Percentiles rank a stretch among this genome's conserved stretches.
Conservation (phyloP, 2,888 invertebrate genomes). For the Scaptomyza reducta region DNA sequence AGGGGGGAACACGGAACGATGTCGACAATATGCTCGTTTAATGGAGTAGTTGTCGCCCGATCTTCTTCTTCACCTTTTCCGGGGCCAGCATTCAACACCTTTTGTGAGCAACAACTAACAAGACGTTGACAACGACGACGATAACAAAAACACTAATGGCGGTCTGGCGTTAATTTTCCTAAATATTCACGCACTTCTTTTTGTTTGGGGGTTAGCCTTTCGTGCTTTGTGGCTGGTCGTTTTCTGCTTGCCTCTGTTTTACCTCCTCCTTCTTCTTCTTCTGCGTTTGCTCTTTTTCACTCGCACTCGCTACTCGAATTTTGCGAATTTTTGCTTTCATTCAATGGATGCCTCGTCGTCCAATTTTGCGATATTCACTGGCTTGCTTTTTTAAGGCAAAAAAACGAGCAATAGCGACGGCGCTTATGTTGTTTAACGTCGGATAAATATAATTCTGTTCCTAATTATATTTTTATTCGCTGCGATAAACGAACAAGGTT, state of each 20-base stretch:
- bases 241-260: constrained; percentile 51
- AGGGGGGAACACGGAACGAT: constrained; percentile 35
- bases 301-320: constrained; percentile 56
- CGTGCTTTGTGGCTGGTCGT: constrained; percentile 68
- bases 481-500: constrained; percentile 62
- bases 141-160: constrained; percentile 66
- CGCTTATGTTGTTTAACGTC: constrained; percentile 50
- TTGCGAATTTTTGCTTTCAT: constrained; percentile 61
- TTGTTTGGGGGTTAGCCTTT: constrained; percentile 65
- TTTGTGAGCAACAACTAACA: constrained; percentile 47
- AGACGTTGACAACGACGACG: constrained; percentile 44
- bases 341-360: constrained; percentile 56
- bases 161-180: constrained; percentile 73
- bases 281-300: constrained; percentile 57
- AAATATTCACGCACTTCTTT: constrained; percentile 71
- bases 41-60: constrained; percentile 64
- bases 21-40: constrained; percentile 66
- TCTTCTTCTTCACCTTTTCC: constrained; percentile 53
- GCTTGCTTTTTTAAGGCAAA: constrained; percentile 33
- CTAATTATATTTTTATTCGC: constrained; percentile 67
- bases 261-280: constrained; percentile 25
- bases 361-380: constrained; percentile 47
- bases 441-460: constrained; percentile 54
- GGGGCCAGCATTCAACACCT: constrained; percentile 57
- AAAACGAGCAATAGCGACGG: constrained; percentile 50